A percentile compares a stretch with the other conserved stretches of the same genome.
Conservation (phyloP, 2,797 vertebrate species). For the Ptychobarbus kaznakovi region DNA sequence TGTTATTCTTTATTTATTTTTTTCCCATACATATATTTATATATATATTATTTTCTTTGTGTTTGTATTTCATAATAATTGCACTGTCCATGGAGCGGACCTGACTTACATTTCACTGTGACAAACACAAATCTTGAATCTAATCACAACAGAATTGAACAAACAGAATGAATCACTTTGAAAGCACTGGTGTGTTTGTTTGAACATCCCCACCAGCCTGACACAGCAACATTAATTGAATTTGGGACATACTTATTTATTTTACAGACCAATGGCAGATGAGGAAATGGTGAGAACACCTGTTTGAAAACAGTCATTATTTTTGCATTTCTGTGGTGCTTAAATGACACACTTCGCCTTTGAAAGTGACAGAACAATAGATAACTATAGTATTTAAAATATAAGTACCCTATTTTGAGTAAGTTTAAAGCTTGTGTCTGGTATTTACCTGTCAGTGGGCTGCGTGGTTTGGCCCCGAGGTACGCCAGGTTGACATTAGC, state of each 20-base stretch:
- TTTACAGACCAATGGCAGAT: neutral
- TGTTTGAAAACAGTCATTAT: neutral
- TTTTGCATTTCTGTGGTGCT: neutral
- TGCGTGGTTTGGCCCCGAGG: constrained; percentile 93
- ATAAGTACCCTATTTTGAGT: neutral
- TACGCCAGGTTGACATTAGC: constrained; percentile 97
- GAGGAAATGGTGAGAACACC: neutral
- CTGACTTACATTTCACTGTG: too few relatives aligned
- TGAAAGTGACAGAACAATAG: neutral
- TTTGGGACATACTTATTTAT: neutral
- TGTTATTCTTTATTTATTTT: too few relatives aligned
- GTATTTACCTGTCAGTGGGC: constrained; percentile 87
- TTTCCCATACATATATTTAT: too few relatives aligned
- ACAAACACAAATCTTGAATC: too few relatives aligned
- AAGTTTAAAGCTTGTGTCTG: neutral
- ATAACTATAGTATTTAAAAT: neutral
- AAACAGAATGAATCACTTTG: constrained; percentile 4
- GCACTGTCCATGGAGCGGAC: too few relatives aligned
- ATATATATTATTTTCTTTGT: too few relatives aligned
- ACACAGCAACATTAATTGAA: neutral
- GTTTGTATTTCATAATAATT: too few relatives aligned
- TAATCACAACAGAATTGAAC: neutral
- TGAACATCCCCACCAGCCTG: neutral
- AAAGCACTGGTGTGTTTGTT: neutral
- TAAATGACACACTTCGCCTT: neutral